Conservation (phyloP, 2,113 vertebrate genomes). For the Parus major region DNA sequence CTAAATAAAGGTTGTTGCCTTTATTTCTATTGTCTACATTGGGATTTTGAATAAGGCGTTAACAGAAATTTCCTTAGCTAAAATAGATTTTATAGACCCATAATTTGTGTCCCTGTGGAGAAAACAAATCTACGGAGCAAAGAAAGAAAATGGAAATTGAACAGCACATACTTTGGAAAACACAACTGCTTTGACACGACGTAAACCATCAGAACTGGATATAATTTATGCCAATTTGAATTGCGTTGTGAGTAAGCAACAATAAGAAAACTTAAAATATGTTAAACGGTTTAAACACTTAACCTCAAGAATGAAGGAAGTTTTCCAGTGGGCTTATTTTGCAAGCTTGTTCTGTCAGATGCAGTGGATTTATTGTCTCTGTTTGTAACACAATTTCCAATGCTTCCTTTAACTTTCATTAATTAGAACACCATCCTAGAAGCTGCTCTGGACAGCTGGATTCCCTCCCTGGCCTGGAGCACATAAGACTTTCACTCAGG, state of each 20-base stretch:
- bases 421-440: background rate
- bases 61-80: background rate
- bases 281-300: background rate
- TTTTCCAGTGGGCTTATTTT: slow-evolving; percentile 21
- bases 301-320: slow-evolving; percentile 36
- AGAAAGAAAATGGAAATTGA: background rate
- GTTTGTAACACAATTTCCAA: background rate
- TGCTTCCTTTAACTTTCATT: background rate
- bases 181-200: background rate
- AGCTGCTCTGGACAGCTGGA: background rate
- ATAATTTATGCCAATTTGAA: background rate
- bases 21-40: background rate
- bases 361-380: background rate
- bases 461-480: background rate
- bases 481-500: background rate
- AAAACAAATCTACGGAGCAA: background rate
- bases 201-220: background rate
- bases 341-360: slow-evolving; percentile 22
- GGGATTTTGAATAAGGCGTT: background rate
- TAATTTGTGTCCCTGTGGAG: background rate
- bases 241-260: background rate
- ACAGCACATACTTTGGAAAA: background rate
- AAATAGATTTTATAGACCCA: background rate
- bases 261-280: slow-evolving; percentile 21
- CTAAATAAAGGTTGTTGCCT: background rate